These are phyloP conservation scores for Passer domesticus DNA, from an alignment of 2,113 vertebrate genomes.

Conservation along the genomic window DNA sequence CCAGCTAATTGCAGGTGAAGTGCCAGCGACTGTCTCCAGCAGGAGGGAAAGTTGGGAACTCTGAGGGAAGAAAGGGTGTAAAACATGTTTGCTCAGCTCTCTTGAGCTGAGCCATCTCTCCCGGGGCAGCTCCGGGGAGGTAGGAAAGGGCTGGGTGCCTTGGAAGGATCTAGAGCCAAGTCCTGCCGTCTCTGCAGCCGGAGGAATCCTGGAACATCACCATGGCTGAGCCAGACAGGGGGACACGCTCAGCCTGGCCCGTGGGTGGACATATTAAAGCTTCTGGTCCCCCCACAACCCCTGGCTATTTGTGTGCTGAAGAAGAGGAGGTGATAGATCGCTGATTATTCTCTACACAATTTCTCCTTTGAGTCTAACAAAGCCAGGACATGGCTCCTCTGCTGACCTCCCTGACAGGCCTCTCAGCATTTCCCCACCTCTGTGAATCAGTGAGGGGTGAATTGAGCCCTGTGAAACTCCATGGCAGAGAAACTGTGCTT, in stretches of 20 bases:
- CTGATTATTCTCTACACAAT: not conserved
- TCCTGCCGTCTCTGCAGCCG: fast-evolving
- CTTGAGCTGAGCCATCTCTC: not conserved
- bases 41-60: conserved; percentile 23
- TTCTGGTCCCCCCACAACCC: not conserved
- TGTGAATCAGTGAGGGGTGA: not conserved
- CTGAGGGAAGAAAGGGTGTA: not conserved
- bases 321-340: not conserved
- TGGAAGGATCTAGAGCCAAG: not conserved
- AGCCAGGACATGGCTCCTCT: not conserved
- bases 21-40: conserved; percentile 16
- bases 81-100: not conserved
- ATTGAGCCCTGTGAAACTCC: fast-evolving
- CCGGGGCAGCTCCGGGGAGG: not conserved
- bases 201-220: not conserved
- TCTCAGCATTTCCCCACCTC: not conserved
- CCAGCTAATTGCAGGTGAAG: conserved; percentile 43
- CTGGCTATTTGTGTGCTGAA: not conserved
- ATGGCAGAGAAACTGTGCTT: not conserved
- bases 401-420: not conserved
- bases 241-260: fast-evolving
- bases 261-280: not conserved
- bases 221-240: not conserved
- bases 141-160: not conserved
- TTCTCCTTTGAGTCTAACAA: not conserved